Percentiles rank a stretch among this genome's conserved stretches.
Evolutionary conservation across 2,888 invertebrate species (phyloP).

Genomic region (Sturmia bella): DNA sequence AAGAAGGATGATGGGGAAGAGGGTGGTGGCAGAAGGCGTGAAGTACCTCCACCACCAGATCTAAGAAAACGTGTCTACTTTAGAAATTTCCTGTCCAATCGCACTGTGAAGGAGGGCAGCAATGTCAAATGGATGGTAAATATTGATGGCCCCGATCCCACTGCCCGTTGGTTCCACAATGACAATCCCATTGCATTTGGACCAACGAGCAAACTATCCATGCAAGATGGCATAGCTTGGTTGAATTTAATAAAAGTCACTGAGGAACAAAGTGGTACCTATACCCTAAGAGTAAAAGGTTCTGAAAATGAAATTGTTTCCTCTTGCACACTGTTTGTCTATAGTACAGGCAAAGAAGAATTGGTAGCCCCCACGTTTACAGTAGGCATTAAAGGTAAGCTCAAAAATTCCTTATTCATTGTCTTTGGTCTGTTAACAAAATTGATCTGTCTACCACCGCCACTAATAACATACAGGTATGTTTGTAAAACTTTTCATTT

Average conservation of each 20-base stretch:
- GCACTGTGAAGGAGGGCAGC: slow-evolving; percentile 88
- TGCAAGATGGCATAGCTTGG: slow-evolving; percentile 87
- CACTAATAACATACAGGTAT: slow-evolving; percentile 59
- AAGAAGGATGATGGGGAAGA: slow-evolving; percentile 76
- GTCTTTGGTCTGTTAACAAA: slow-evolving; percentile 41
- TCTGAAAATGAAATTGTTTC: slow-evolving; percentile 87
- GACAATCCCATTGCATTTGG: slow-evolving; percentile 84
- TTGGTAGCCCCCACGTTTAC: slow-evolving; percentile 88
- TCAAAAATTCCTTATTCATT: slow-evolving; percentile 15
- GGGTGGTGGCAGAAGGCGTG: slow-evolving; percentile 76
- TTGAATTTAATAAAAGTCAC: slow-evolving; percentile 88
- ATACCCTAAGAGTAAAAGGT: slow-evolving; percentile 89
- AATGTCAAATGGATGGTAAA: slow-evolving; percentile 90
- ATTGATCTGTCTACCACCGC: slow-evolving; percentile 56
- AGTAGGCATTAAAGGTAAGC: slow-evolving; percentile 87
- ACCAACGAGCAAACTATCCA: slow-evolving; percentile 85
- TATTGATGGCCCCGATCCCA: slow-evolving; percentile 88
- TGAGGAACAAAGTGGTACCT: slow-evolving; percentile 89
- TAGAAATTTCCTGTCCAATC: slow-evolving; percentile 88
- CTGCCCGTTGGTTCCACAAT: slow-evolving; percentile 88
- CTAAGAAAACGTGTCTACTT: slow-evolving; percentile 83
- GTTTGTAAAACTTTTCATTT: slow-evolving; percentile 54
- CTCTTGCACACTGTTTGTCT: slow-evolving; percentile 85
- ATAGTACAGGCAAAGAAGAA: slow-evolving; percentile 82
- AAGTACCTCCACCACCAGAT: slow-evolving; percentile 82